These are phyloP conservation scores for Phyllostomus discolor DNA, from an alignment of 2,113 vertebrate species.

Conservation along the genomic window DNA sequence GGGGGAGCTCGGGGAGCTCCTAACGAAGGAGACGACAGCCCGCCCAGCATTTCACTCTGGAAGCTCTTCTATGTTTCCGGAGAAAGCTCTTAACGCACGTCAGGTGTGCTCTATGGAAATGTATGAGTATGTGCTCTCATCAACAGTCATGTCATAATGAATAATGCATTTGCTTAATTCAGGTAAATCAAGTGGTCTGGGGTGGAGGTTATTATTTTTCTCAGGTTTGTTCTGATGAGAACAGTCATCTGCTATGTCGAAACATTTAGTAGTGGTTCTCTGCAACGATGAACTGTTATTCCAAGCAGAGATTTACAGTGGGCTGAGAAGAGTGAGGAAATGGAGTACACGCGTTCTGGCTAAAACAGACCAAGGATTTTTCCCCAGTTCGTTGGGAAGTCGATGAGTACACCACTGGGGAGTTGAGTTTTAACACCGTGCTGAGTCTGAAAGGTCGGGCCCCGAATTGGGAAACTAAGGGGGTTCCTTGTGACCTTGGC, in stretches of 20 bases:
- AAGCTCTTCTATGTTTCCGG: neutral
- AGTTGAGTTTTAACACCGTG: neutral
- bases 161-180: neutral
- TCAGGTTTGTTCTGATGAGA: neutral
- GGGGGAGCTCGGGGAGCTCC: too few species aligned
- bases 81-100: neutral
- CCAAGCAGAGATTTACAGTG: neutral
- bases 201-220: neutral
- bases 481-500: neutral
- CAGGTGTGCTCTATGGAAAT: neutral
- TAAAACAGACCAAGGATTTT: neutral
- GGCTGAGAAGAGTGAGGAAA: neutral
- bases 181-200: neutral
- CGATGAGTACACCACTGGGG: rapidly evolving
- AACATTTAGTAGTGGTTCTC: neutral
- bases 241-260: neutral
- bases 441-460: neutral
- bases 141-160: neutral
- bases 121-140: neutral
- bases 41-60: neutral
- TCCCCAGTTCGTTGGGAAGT: neutral
- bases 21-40: neutral
- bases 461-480: rapidly evolving
- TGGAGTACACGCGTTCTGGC: neutral
- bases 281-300: neutral